Percentiles rank a stretch among this genome's conserved stretches.
Conservation (phyloP, 1,140 invertebrate genomes). For the Dysdera silvatica region DNA sequence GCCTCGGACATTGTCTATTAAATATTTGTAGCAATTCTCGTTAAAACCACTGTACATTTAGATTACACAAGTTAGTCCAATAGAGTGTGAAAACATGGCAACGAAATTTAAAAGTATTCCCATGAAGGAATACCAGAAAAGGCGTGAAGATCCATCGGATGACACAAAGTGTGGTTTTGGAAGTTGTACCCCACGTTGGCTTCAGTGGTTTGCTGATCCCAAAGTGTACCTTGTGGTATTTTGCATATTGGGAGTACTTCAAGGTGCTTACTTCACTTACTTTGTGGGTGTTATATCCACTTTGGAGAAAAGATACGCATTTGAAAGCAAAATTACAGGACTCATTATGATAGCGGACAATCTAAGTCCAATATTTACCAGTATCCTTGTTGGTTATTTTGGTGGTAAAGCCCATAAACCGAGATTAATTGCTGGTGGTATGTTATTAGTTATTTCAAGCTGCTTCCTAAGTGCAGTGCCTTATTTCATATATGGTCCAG, state of each 20-base stretch:
- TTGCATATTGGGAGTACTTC: conserved; percentile 61
- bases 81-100: no score
- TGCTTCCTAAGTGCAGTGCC: conserved; percentile 58
- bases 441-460: conserved; percentile 58
- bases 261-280: conserved; percentile 66
- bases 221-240: conserved; percentile 64
- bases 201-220: conserved; percentile 63
- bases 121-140: no score
- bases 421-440: conserved; percentile 59
- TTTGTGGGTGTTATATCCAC: conserved; percentile 69
- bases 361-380: conserved; percentile 50
- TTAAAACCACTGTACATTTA: no score
- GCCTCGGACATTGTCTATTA: no score
- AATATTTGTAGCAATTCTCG: no score
- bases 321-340: conserved; percentile 65
- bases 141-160: no score
- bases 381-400: conserved; percentile 55
- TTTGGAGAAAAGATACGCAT: conserved; percentile 69
- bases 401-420: conserved; percentile 58
- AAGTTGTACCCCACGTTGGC: conserved; percentile 53
- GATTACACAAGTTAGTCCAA: no score
- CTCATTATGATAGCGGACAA: conserved; percentile 37
- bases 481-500: conserved; percentile 58
- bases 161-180: conserved; percentile 51
- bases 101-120: no score